Evolutionary conservation across 2,888 invertebrate species (phyloP), one percentile per base, ranked within the genome.

Genomic region (Pyrochroa serraticornis): DNA sequence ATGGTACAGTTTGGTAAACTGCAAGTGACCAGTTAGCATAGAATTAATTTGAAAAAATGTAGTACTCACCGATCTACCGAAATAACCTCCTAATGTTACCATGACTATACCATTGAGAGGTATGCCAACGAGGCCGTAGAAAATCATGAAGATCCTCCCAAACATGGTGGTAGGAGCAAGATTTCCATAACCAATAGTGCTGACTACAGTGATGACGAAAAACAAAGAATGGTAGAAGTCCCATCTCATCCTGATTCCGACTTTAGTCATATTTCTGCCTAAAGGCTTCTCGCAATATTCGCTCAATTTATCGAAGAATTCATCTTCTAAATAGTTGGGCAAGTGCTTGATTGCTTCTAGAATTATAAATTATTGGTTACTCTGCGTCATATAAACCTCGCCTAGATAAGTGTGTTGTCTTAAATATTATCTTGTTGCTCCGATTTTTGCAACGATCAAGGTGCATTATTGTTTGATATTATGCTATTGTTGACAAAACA

Each of bases 101-200:
- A 92, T 87, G 9, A 90, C 80, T 65, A 89, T 88, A 80, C 91
- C 92, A 71, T 92, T 92, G 79, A 92, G 87, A 0, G 92, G 92
- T 64, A 93, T 91, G 14, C 95, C 95, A 64, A 95, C 85, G 36
- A 95, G 80, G 1, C 89, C 92, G 76, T 95, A 95, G 67, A 91
- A 85, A 69, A 95, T 93, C 88, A 94, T 93, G 64, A 95, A 84
- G 63, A 93, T 87, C 65, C 93, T 86, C 6, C 93, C 89, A 36
- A 89, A 80, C 63, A 87, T 86, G 0, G 92, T 92, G 0, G 91
- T 90, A 0, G 95, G 95, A 0, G 93, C 88, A 72, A 95, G 82
- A 78, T 95, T 95, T 43, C 95, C 95, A 77, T 95, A 95, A 91
- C 92, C 95, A 67, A 95, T 92, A 5, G 95, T 95, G 74, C 93